Evolutionary conservation across 2,888 invertebrate species (phyloP).

Genomic region (Ophion costatus): DNA sequence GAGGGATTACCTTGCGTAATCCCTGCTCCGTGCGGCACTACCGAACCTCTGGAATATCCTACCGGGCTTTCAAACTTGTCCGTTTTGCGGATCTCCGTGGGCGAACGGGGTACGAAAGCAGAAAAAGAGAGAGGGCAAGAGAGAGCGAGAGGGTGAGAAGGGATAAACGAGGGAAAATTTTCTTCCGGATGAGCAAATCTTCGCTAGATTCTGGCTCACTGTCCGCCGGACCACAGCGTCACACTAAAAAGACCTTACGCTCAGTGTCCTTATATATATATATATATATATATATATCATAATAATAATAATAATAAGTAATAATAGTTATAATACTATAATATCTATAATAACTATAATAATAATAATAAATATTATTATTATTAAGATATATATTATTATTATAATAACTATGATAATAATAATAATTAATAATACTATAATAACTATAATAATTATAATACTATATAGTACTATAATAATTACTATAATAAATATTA

Average conservation of each 20-base stretch:
- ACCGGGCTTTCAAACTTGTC: slow-evolving; percentile 43
- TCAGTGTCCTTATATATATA: slow-evolving; percentile 37
- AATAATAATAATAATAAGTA: no score
- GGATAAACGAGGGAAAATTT: slow-evolving; percentile 38
- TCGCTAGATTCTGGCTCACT: slow-evolving; percentile 21
- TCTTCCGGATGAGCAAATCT: slow-evolving; percentile 59
- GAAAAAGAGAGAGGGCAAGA: slow-evolving; percentile 10
- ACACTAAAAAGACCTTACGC: slow-evolving; percentile 53
- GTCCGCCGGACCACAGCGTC: slow-evolving; percentile 7
- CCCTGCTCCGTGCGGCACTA: slow-evolving; percentile 55
- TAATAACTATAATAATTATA: no score
- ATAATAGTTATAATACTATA: no score
- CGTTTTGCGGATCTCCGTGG: slow-evolving; percentile 40
- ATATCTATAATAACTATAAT: no score
- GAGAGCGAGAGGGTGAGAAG: slow-evolving; percentile 47
- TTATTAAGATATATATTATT: no score
- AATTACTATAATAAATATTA: no score
- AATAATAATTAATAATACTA: no score
- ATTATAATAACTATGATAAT: no score
- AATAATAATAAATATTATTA: no score
- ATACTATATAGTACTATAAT: no score
- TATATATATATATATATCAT: no score
- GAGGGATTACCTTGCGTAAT: slow-evolving; percentile 62
- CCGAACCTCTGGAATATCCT: slow-evolving; percentile 32
- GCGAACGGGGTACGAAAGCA: slow-evolving; percentile 28